Evolutionary conservation across 1,140 invertebrate species (phyloP).

Genomic region (Mamestra configurata): DNA sequence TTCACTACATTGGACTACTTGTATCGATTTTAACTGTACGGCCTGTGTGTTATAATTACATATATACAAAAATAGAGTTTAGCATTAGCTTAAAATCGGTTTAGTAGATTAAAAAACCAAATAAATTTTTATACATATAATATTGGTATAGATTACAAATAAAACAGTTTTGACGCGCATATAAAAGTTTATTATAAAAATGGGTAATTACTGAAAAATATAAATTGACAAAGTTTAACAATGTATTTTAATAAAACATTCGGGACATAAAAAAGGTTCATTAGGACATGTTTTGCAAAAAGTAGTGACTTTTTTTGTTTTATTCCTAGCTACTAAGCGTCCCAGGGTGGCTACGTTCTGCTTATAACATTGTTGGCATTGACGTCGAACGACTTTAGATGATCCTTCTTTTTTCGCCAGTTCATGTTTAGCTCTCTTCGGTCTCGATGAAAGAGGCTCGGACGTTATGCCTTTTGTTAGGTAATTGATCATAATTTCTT

Average conservation of each 20-base stretch:
- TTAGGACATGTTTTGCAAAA: no score
- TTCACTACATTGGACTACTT: conserved; percentile 1
- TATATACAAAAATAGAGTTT: neutral
- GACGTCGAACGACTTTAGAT: no score
- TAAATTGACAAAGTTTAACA: neutral
- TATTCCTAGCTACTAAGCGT: conserved; percentile 8
- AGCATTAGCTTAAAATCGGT: no score
- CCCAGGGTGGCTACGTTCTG: conserved; percentile 2
- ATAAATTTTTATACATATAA: no score
- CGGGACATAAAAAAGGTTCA: conserved; percentile 19
- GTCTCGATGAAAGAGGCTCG: conserved; percentile 5
- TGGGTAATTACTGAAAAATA: neutral
- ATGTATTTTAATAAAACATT: conserved; percentile 24
- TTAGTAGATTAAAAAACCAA: no score
- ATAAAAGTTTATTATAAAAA: conserved; percentile 26
- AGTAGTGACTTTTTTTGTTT: conserved; percentile 20
- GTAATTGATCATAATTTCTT: conserved; percentile 14
- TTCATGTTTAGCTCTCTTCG: conserved; percentile 12
- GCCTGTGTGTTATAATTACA: conserved; percentile 6
- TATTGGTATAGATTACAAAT: conserved; percentile 17
- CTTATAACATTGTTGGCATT: neutral
- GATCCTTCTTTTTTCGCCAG: conserved; percentile 14
- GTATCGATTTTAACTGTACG: conserved; percentile 3
- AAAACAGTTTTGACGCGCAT: conserved; percentile 11
- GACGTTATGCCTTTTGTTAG: conserved; percentile 20